A percentile compares a stretch with the other conserved stretches of the same genome.
phyloP scores from a whole-genome alignment of 2,888 invertebrate species.

The Sthenelais limicola region DNA sequence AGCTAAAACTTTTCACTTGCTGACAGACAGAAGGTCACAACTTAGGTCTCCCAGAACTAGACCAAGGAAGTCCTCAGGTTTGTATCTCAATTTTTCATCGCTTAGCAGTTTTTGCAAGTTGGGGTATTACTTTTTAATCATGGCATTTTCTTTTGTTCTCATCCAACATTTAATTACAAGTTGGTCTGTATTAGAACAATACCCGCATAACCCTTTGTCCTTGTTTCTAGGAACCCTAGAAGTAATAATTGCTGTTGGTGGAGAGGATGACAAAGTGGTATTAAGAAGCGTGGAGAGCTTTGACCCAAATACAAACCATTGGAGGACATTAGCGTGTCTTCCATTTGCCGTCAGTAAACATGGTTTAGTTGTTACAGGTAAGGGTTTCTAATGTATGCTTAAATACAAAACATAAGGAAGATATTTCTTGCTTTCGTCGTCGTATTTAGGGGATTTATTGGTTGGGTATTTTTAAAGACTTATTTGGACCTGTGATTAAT shows the following conservation, averaged over 20 bases:
- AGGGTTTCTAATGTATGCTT: no score
- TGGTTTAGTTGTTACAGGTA: slow-evolving; percentile 74
- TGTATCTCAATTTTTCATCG: slow-evolving; percentile 1
- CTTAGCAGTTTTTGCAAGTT: not conserved
- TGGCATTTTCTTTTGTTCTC: no score
- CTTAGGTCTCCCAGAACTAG: slow-evolving; percentile 70
- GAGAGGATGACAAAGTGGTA: slow-evolving; percentile 75
- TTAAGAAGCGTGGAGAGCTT: slow-evolving; percentile 74
- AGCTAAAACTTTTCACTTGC: slow-evolving; percentile 73
- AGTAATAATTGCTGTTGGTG: slow-evolving; percentile 75
- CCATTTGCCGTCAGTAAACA: slow-evolving; percentile 76
- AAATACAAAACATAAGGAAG: no score
- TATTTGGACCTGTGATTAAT: no score
- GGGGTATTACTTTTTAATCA: no score
- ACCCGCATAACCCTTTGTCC: no score
- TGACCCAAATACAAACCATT: slow-evolving; percentile 71
- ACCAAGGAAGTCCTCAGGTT: slow-evolving; percentile 71
- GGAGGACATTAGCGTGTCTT: slow-evolving; percentile 74
- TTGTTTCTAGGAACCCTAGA: slow-evolving; percentile 50
- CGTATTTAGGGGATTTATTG: no score
- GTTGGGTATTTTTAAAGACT: no score
- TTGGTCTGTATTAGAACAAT: no score
- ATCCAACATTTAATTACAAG: no score
- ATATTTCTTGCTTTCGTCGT: no score
- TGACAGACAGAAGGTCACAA: slow-evolving; percentile 73